Percentiles rank a stretch among this genome's conserved stretches.
Evolutionary conservation across 2,888 invertebrate species (phyloP).

Genomic region (Epinotia nisella): DNA sequence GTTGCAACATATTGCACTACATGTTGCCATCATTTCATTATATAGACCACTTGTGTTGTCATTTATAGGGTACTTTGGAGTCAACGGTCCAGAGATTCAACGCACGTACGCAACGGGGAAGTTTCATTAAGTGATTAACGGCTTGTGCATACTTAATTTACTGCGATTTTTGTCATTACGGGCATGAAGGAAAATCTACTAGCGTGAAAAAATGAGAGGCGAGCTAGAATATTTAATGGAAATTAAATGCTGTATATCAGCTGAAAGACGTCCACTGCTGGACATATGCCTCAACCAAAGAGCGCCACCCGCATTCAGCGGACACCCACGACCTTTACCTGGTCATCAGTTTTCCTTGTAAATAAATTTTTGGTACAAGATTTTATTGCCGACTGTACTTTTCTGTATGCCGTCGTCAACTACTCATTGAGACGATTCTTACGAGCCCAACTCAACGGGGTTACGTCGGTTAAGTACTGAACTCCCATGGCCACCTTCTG

Average conservation of each 20-base stretch:
- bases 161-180: not conserved
- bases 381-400: too few relatives aligned
- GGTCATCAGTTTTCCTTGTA: too few relatives aligned
- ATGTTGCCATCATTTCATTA: not conserved
- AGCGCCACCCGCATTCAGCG: too few relatives aligned
- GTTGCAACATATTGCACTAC: not conserved
- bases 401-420: too few relatives aligned
- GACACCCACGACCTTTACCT: too few relatives aligned
- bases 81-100: conserved; percentile 1
- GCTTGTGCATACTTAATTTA: not conserved
- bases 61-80: not conserved
- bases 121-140: not conserved
- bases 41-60: not conserved
- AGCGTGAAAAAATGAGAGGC: not conserved
- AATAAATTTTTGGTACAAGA: too few relatives aligned
- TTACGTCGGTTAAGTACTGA: too few relatives aligned
- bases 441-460: too few relatives aligned
- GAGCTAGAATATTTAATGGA: not conserved
- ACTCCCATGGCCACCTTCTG: too few relatives aligned
- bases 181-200: not conserved
- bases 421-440: too few relatives aligned
- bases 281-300: too few relatives aligned
- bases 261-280: too few relatives aligned
- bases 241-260: not conserved
- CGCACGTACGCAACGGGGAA: not conserved